Conservation (phyloP, 2,888 invertebrate species). For the Clistopyga incitator region DNA sequence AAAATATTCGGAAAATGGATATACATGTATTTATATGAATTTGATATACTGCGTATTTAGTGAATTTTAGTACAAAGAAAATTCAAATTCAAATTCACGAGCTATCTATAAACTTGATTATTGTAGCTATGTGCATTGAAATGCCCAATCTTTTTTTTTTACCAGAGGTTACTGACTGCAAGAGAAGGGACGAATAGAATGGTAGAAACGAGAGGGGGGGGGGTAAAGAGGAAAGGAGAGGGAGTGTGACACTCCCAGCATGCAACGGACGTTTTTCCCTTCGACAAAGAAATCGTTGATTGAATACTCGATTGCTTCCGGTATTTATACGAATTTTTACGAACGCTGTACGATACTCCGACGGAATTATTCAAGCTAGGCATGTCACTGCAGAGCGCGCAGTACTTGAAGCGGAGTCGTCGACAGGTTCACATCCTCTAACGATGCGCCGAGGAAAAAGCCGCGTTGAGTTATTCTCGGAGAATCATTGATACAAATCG, state of each 20-base stretch:
- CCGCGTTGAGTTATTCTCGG: constrained; percentile 27
- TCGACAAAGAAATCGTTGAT: constrained; percentile 74
- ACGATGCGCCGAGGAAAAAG: constrained; percentile 15
- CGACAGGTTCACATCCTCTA: constrained; percentile 30
- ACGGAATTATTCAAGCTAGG: constrained; percentile 70
- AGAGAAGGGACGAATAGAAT: constrained; percentile 60
- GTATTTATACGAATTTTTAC: constrained; percentile 72
- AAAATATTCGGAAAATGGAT: no score
- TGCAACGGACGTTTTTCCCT: constrained; percentile 72
- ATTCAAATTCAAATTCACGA: no score
- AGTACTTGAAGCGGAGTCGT: constrained; percentile 10
- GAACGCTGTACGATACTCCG: constrained; percentile 69
- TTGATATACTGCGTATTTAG: no score
- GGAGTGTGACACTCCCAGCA: constrained; percentile 61
- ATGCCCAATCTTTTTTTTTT: constrained; percentile 1
- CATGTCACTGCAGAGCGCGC: constrained; percentile 40
- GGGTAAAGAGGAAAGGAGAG: constrained; percentile 14
- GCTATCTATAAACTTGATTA: not conserved
- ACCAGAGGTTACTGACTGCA: constrained; percentile 65
- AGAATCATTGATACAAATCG: constrained; percentile 59
- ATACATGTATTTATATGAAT: no score
- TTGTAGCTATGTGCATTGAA: not conserved
- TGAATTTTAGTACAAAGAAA: no score
- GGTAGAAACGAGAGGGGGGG: constrained; percentile 37
- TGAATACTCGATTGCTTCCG: constrained; percentile 75